phyloP scores from a whole-genome alignment of 2,797 vertebrate species.

The Lophius americanus region DNA sequence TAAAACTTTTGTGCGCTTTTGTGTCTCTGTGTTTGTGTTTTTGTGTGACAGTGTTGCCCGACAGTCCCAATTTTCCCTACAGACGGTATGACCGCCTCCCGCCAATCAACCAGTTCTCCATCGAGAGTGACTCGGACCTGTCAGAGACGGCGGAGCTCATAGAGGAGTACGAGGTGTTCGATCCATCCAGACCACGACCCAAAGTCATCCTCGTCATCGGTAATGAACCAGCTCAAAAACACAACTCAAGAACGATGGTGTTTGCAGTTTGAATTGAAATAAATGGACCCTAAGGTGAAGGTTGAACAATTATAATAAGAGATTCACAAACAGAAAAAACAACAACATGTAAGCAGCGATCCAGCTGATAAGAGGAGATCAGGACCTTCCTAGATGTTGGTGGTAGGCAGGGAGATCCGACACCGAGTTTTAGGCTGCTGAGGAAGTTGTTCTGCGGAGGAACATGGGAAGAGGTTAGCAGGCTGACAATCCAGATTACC shows the following conservation, averaged over 20 bases:
- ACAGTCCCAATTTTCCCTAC: conserved; percentile 94
- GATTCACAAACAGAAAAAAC: too few relatives aligned
- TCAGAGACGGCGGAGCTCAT: conserved; percentile 98
- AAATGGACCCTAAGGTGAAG: too few relatives aligned
- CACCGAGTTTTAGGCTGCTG: too few relatives aligned
- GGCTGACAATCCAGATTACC: too few relatives aligned
- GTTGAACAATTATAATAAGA: too few relatives aligned
- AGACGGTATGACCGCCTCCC: conserved; percentile 95
- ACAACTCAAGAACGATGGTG: neutral
- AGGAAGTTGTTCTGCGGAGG: too few relatives aligned
- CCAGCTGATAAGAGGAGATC: too few relatives aligned
- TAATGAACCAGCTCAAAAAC: conserved; percentile 61
- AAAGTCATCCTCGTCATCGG: conserved; percentile 98
- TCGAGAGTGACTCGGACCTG: conserved; percentile 97
- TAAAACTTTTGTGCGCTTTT: neutral
- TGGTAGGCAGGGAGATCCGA: too few relatives aligned
- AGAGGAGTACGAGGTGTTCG: conserved; percentile 97
- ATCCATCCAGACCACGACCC: conserved; percentile 90
- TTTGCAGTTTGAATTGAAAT: neutral
- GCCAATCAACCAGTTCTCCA: conserved; percentile 98
- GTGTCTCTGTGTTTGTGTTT: conserved; percentile 37
- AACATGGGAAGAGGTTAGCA: too few relatives aligned
- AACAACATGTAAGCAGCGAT: too few relatives aligned
- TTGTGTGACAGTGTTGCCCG: conserved; percentile 89
- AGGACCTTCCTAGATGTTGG: too few relatives aligned